These are phyloP conservation scores for Polymixis lichenea DNA, from an alignment of 2,888 invertebrate species.

Conservation along the genomic window DNA sequence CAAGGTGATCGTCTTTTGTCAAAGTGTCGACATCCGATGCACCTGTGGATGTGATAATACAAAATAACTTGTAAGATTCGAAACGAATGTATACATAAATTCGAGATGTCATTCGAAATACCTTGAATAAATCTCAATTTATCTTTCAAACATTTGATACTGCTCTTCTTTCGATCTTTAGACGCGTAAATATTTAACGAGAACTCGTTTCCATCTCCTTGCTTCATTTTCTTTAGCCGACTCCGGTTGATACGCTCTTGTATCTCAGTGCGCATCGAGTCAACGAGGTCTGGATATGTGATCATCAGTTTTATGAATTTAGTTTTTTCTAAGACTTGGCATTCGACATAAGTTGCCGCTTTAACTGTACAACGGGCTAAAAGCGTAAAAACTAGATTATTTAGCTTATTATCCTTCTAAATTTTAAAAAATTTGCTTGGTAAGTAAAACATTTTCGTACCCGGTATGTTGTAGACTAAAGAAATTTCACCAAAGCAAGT, in stretches of 20 bases:
- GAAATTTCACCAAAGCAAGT: constrained; percentile 90
- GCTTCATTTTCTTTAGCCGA: constrained; percentile 72
- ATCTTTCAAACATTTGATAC: constrained; percentile 88
- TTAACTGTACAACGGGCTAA: constrained; percentile 88
- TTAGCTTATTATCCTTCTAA: background rate
- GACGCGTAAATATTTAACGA: constrained; percentile 86
- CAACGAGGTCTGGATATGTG: constrained; percentile 85
- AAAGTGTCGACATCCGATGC: constrained; percentile 77
- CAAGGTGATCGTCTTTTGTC: constrained; percentile 79
- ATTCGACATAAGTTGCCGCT: constrained; percentile 89
- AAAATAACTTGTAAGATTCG: background rate
- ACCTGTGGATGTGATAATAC: constrained; percentile 70
- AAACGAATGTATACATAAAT: background rate
- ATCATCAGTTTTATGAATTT: constrained; percentile 87
- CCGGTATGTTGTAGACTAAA: constrained; percentile 87
- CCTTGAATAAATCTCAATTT: constrained; percentile 86
- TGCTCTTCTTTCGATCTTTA: constrained; percentile 85
- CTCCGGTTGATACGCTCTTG: constrained; percentile 77
- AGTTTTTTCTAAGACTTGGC: constrained; percentile 87
- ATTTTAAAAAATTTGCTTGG: background rate
- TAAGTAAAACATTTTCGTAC: constrained; percentile 65
- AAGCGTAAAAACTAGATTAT: constrained; percentile 41
- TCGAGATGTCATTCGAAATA: constrained; percentile 46
- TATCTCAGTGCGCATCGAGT: constrained; percentile 79
- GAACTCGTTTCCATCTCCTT: constrained; percentile 69